Evolutionary conservation across 1,140 invertebrate genomes (phyloP).

Genomic region (Eupeodes corollae): DNA sequence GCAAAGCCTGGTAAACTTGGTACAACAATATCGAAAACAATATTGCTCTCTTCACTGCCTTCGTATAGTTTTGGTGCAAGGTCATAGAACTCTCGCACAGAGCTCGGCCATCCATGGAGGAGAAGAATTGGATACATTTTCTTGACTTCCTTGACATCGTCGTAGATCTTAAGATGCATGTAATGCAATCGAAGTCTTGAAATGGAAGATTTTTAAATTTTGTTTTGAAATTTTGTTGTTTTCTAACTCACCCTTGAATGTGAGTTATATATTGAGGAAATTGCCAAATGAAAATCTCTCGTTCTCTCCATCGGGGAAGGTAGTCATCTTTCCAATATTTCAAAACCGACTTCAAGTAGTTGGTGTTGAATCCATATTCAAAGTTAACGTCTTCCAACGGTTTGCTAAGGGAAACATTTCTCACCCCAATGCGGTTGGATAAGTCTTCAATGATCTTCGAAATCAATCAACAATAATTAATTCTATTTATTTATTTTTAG

Average conservation of each 20-base stretch:
- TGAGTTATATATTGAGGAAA: slow-evolving; percentile 65
- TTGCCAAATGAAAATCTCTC: slow-evolving; percentile 56
- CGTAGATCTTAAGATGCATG: slow-evolving; percentile 50
- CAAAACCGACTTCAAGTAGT: slow-evolving; percentile 52
- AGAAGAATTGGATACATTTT: slow-evolving; percentile 52
- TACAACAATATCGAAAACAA: slow-evolving; percentile 66
- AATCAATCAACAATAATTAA: no score
- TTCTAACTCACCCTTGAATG: slow-evolving; percentile 44
- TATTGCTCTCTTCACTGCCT: slow-evolving; percentile 38
- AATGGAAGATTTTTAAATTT: no score
- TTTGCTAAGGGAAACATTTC: slow-evolving; percentile 22
- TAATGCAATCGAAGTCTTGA: slow-evolving; percentile 62
- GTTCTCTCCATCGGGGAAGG: slow-evolving; percentile 52
- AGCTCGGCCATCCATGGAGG: slow-evolving; percentile 85
- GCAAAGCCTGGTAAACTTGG: slow-evolving; percentile 78
- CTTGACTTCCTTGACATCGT: slow-evolving; percentile 27
- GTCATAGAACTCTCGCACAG: slow-evolving; percentile 73
- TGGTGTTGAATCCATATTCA: slow-evolving; percentile 64
- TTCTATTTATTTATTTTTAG: no score
- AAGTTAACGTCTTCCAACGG: slow-evolving; percentile 55
- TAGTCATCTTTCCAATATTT: slow-evolving; percentile 63
- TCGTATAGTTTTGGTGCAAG: slow-evolving; percentile 57
- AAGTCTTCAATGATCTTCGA: slow-evolving; percentile 20
- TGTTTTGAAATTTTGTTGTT: neutral
- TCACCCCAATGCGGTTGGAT: slow-evolving; percentile 12